phyloP scores from a whole-genome alignment of 2,888 invertebrate species.

The Meta bourneti region DNA sequence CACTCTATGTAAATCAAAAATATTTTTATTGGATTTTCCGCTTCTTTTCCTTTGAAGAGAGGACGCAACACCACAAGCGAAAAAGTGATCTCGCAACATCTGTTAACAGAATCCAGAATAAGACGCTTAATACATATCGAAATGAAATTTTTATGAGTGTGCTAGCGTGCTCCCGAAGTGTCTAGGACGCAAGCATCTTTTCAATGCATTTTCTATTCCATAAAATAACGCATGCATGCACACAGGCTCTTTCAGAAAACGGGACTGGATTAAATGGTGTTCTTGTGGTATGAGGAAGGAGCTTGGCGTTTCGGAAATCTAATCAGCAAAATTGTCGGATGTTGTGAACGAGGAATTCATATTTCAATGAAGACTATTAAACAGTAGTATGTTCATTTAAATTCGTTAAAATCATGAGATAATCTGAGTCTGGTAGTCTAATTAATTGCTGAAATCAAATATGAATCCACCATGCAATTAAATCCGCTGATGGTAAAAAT shows the following conservation, averaged over 20 bases:
- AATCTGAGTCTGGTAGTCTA: no score
- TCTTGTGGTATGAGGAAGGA: background rate
- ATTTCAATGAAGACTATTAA: no score
- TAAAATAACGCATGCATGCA: constrained; percentile 23
- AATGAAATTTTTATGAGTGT: constrained; percentile 56
- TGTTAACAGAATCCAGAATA: constrained; percentile 31
- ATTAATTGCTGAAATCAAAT: no score
- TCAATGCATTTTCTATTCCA: constrained; percentile 18
- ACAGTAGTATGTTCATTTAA: no score
- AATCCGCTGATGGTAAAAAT: no score
- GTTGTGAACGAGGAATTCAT: background rate
- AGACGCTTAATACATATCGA: constrained; percentile 25
- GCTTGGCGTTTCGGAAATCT: background rate
- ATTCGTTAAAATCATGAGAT: no score
- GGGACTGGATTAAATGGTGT: background rate
- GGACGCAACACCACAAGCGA: background rate
- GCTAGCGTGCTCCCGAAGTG: constrained; percentile 25
- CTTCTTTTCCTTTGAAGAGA: background rate
- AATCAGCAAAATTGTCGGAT: background rate
- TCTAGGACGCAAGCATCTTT: constrained; percentile 27
- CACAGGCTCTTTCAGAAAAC: background rate
- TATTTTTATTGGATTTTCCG: constrained; percentile 1
- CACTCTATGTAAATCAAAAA: constrained; percentile 1
- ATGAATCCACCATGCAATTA: no score
- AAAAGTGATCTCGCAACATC: constrained; percentile 23